These are phyloP conservation scores for Cyphomyrmex costatus DNA, from an alignment of 1,140 invertebrate species.

Conservation along the genomic window DNA sequence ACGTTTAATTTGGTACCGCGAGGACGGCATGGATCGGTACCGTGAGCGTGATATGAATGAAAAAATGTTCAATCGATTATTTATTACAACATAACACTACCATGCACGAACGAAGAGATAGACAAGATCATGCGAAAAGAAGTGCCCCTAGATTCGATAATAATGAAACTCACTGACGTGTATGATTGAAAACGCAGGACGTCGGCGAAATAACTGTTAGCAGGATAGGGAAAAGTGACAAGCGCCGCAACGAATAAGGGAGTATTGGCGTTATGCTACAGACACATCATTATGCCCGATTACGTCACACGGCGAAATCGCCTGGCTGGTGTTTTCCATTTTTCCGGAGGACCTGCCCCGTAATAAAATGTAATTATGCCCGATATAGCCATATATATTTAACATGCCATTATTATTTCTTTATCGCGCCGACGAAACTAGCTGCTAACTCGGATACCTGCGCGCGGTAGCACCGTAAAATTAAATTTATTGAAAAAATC, in stretches of 20 bases:
- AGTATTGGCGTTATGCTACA: conserved; percentile 22
- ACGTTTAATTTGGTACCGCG: conserved; percentile 29
- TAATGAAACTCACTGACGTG: conserved; percentile 83
- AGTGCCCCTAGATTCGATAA: conserved; percentile 81
- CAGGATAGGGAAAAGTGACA: conserved; percentile 42
- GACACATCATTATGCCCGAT: conserved; percentile 64
- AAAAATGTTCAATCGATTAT: conserved; percentile 63
- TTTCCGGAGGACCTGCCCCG: not conserved
- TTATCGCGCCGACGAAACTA: conserved; percentile 18
- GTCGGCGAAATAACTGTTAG: conserved; percentile 65
- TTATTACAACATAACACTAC: conserved; percentile 39
- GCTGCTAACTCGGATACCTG: conserved; percentile 6
- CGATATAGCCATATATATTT: conserved; percentile 44
- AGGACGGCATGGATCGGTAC: not conserved
- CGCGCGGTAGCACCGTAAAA: conserved; percentile 21
- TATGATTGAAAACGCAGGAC: conserved; percentile 83
- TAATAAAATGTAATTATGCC: conserved; percentile 54
- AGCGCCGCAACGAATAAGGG: conserved; percentile 17
- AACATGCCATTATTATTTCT: conserved; percentile 38
- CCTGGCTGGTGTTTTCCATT: conserved; percentile 22
- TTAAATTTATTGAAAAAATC: not conserved
- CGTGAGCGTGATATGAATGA: conserved; percentile 21
- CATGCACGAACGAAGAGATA: not conserved
- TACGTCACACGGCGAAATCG: conserved; percentile 68
- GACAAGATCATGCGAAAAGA: conserved; percentile 37